Conservation (phyloP, 2,797 vertebrate genomes). For the Megalops cyprinoides region DNA sequence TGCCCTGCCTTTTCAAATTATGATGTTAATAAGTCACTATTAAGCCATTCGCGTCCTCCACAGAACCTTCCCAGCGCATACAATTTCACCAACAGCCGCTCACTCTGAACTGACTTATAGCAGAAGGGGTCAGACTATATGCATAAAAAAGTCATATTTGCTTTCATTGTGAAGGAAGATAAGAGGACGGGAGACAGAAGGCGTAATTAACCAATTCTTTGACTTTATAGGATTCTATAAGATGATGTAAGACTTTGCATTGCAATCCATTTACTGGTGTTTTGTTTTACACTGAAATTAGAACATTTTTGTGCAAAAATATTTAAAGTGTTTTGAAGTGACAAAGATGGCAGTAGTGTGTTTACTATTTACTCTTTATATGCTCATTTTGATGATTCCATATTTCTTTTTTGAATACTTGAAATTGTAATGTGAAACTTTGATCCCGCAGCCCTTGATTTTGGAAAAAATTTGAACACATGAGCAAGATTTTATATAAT, state of each 20-base stretch:
- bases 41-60: constrained; percentile 64
- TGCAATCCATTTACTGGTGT: neutral
- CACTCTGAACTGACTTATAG: neutral
- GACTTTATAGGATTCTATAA: neutral
- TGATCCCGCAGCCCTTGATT: too few relatives aligned
- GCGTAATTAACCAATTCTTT: neutral
- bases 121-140: neutral
- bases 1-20: constrained; percentile 83
- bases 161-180: neutral
- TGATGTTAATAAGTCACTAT: constrained; percentile 84
- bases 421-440: neutral
- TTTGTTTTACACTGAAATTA: neutral
- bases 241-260: neutral
- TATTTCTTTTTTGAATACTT: neutral
- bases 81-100: neutral
- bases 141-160: neutral
- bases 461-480: too few relatives aligned
- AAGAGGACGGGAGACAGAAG: neutral
- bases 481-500: too few relatives aligned
- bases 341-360: too few relatives aligned
- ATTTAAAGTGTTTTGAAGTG: too few relatives aligned
- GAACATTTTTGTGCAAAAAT: too few relatives aligned
- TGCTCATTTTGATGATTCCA: neutral
- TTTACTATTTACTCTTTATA: too few relatives aligned
- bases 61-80: constrained; percentile 44